phyloP scores from a whole-genome alignment of 2,113 vertebrate species.

The Myotis lucifugus region DNA sequence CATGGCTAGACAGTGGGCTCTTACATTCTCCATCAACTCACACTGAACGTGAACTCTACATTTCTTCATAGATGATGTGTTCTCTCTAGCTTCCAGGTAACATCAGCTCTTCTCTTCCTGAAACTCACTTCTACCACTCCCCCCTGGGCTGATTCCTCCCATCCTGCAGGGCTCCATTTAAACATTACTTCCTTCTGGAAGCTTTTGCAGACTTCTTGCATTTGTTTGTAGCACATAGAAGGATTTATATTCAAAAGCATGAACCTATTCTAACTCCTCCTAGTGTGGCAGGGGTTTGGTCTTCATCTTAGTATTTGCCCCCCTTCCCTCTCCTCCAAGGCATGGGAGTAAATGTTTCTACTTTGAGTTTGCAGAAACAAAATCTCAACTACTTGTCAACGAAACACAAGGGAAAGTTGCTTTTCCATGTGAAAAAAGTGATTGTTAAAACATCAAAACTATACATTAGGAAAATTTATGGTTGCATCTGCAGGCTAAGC shows the following conservation, averaged over 20 bases:
- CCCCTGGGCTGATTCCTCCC: neutral
- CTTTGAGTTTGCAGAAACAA: neutral
- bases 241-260: neutral
- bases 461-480: neutral
- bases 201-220: neutral
- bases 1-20: accelerated
- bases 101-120: neutral
- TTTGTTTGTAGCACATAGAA: neutral
- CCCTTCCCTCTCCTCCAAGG: neutral
- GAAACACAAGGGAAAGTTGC: neutral
- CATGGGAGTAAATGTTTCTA: neutral
- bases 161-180: neutral
- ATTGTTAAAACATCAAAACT: neutral
- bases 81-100: neutral
- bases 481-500: neutral
- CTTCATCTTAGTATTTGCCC: neutral
- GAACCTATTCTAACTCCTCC: neutral
- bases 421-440: neutral
- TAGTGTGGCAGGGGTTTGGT: neutral
- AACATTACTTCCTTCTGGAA: neutral
- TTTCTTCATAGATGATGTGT: neutral
- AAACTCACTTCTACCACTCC: neutral
- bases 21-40: neutral
- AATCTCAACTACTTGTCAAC: neutral
- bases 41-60: neutral